Evolutionary conservation across 2,797 vertebrate species (phyloP), one percentile per base, ranked within the genome.

Genomic region (Xenops minutus): DNA sequence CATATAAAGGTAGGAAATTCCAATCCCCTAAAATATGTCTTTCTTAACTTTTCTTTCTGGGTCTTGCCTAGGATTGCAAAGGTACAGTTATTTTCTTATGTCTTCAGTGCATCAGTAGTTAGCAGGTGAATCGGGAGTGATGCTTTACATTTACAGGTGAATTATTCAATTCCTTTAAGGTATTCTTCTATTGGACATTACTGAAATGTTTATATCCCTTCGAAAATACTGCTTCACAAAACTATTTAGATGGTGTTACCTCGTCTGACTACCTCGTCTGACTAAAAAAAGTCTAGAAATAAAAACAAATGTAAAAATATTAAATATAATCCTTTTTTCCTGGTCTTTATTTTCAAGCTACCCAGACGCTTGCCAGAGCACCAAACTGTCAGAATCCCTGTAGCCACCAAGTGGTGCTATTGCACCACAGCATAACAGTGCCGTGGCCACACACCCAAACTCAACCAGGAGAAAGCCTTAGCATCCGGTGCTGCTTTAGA

Each of bases 401-500:
- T 2, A 4, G 59, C 94, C 98, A 97, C 82, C 63, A 95, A 98
- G 90, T 97, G 98, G 97, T 92, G 94, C 68, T 76, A 63, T 97
- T 94, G 90, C 54, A 94, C 92, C 98, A 80, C 61, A 16, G 16
- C 93, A 85, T 19, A 10, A 36, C 14, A 5, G n/a, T 3, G 4
- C 3, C 7, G 27, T 0, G 29, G 19, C 23, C 21, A 3, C 0
- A 2, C 1, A 5, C 8, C 7, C 4, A 15, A 32, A 8, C 0
- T 1, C 10, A 3, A 9, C 27, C 9, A 1, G 11, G 14, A 6
- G 12, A 18, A 44, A 29, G 29, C 34, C 11, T 39, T 58, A 10
- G 26, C 19, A 18, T 12, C 56, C 21, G 21, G 6, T 2, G 2
- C 8, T 23, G 44, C n/a, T 27, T 23, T 7, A n/a, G 32, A 29